Evolutionary conservation across 2,888 invertebrate species (phyloP), one percentile per base, ranked within the genome.

Genomic region (Acanthosepion pharaonis): DNA sequence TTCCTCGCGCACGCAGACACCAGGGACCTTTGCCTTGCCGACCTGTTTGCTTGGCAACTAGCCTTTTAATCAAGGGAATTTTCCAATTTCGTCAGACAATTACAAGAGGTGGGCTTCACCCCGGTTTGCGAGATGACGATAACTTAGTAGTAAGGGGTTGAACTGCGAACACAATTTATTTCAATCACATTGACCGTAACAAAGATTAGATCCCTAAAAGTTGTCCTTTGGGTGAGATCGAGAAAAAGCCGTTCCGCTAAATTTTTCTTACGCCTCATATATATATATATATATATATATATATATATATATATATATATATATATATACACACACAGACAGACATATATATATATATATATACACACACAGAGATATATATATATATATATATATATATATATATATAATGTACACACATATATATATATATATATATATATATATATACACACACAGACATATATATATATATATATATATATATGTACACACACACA

Each of bases 101-200:
- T 78, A 78, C n/a, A 78, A 78, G 78, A 78, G 78, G 78, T 78
- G 78, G 11, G 33, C n/a, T 18, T 78, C 78, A n/a, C n/a, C 11
- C 15, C 78, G 59, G 78, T 78, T n/a, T 78, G n/a, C 4, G 1
- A 15, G 59, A 15, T 5, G 78, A 33, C 78, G n/a, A 78, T 78
- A 78, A 78, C 78, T 78, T 78, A 78, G n/a, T 15, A n/a, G 15
- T 15, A 78, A 78, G n/a, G n/a, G 78, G 78, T n/a, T 78, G 78
- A 78, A 78, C 78, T 15, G 33, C n/a, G 33, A 78, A 78, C 78
- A 33, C n/a, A 78, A 78, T 78, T 78, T 78, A 78, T 78, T 33
- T 78, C 78, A 78, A 78, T 78, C 78, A 78, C 78, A 78, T 78
- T 78, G 78, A 78, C 78, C 78, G 78, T n/a, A 78, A 78, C 78